Percentiles rank a stretch among this genome's conserved stretches.
phyloP scores from a whole-genome alignment of 2,797 vertebrate species.

The Enteromius thamalakanensis region DNA sequence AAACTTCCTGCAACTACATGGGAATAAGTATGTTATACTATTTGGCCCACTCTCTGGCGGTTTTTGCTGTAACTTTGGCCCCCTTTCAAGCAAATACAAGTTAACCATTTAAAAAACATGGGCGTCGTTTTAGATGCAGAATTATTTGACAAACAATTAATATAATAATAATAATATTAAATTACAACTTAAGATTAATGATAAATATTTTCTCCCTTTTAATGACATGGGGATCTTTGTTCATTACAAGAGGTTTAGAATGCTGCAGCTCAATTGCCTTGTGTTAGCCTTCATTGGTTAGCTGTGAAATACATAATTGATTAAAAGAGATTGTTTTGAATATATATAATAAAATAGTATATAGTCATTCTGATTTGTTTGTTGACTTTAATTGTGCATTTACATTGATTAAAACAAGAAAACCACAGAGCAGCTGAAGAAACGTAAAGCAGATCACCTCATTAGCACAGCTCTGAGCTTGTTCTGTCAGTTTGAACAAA shows the following conservation, averaged over 20 bases:
- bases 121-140: neutral
- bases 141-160: neutral
- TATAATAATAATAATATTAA: too few species aligned
- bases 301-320: neutral
- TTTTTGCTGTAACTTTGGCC: neutral
- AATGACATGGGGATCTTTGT: neutral
- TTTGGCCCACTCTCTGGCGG: neutral
- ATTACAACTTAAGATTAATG: too few species aligned
- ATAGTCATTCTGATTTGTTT: neutral
- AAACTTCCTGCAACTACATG: neutral
- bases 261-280: neutral
- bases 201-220: neutral
- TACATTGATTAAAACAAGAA: neutral
- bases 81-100: neutral
- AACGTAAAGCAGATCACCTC: neutral
- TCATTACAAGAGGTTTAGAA: neutral
- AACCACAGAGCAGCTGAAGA: neutral
- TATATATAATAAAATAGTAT: neutral
- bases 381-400: neutral
- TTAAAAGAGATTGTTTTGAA: neutral
- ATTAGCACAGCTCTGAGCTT: constrained; percentile 18
- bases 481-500: constrained; percentile 9
- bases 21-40: neutral
- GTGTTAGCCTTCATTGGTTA: neutral
- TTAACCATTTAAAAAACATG: neutral